These are phyloP conservation scores for Centropyge bicolor DNA, from an alignment of 2,797 vertebrate species.

Conservation along the genomic window DNA sequence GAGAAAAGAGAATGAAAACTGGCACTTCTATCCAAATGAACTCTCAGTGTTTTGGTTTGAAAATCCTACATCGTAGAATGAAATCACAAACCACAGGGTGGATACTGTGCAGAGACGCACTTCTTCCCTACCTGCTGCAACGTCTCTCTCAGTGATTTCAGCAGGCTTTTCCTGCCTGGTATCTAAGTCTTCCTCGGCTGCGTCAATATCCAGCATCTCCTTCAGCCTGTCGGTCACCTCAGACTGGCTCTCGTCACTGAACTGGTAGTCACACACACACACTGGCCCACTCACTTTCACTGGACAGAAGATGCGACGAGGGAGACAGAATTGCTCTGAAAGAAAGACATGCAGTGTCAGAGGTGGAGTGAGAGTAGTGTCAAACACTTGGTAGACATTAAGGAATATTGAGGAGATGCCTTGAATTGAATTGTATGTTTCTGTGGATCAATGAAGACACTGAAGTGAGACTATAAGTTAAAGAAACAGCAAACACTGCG, in stretches of 20 bases:
- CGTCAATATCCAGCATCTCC: slow-evolving; percentile 91
- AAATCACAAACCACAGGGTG: neutral
- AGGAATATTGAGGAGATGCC: neutral
- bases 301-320: slow-evolving; percentile 90
- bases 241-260: slow-evolving; percentile 87
- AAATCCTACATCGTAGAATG: neutral
- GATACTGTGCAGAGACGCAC: neutral
- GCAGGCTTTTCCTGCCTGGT: slow-evolving; percentile 83
- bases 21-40: no score
- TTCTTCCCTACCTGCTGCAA: slow-evolving; percentile 44
- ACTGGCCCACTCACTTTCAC: slow-evolving; percentile 80
- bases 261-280: slow-evolving; percentile 94
- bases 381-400: neutral
- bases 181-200: slow-evolving; percentile 85
- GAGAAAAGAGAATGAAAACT: no score
- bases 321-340: slow-evolving; percentile 78
- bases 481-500: neutral
- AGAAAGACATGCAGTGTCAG: slow-evolving; percentile 15
- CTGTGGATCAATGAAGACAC: neutral
- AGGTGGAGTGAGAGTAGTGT: neutral
- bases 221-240: slow-evolving; percentile 90
- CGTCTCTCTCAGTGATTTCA: slow-evolving; percentile 17
- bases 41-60: neutral
- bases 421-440: no score
- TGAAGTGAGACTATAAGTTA: no score